Conservation (phyloP, 53 echinoderm and acorn worm genomes). For the Henricia sp. region DNA sequence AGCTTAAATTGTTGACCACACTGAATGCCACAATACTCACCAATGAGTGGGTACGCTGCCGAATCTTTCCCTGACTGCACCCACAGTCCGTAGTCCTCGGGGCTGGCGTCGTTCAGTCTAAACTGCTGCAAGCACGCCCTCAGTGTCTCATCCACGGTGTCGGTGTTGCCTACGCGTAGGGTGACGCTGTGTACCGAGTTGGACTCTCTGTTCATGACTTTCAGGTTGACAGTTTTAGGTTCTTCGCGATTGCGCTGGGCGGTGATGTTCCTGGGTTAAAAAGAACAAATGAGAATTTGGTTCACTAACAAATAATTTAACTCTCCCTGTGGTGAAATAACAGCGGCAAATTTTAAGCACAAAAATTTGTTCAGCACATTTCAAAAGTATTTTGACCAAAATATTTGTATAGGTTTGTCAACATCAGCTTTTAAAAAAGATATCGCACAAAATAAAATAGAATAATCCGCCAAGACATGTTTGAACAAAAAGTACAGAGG, state of each 20-base stretch:
- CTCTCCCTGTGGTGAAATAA: too few relatives aligned
- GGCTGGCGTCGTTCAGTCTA: constrained; percentile 63
- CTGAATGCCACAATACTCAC: too few relatives aligned
- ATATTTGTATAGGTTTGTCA: too few relatives aligned
- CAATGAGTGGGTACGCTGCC: constrained; percentile 90
- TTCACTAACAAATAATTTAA: too few relatives aligned
- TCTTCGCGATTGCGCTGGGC: constrained; percentile 83
- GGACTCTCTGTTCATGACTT: constrained; percentile 78
- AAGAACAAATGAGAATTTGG: background rate
- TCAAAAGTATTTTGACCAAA: too few relatives aligned
- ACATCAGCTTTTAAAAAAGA: too few relatives aligned
- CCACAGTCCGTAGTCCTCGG: constrained; percentile 88
- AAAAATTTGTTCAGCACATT: too few relatives aligned
- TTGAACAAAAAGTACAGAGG: too few relatives aligned
- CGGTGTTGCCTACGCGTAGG: constrained; percentile 68
- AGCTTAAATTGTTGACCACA: too few relatives aligned
- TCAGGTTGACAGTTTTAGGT: constrained; percentile 69
- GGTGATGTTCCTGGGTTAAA: constrained; percentile 81
- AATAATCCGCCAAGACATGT: too few relatives aligned
- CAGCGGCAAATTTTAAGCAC: too few relatives aligned
- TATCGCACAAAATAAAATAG: too few relatives aligned
- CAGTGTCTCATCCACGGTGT: constrained; percentile 80
- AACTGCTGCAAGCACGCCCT: constrained; percentile 77
- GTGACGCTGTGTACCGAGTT: constrained; percentile 64
- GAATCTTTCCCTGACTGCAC: constrained; percentile 94